A percentile compares a stretch with the other conserved stretches of the same genome.
Evolutionary conservation across 2,113 vertebrate genomes (phyloP).

Genomic region (Lampris incognitus): DNA sequence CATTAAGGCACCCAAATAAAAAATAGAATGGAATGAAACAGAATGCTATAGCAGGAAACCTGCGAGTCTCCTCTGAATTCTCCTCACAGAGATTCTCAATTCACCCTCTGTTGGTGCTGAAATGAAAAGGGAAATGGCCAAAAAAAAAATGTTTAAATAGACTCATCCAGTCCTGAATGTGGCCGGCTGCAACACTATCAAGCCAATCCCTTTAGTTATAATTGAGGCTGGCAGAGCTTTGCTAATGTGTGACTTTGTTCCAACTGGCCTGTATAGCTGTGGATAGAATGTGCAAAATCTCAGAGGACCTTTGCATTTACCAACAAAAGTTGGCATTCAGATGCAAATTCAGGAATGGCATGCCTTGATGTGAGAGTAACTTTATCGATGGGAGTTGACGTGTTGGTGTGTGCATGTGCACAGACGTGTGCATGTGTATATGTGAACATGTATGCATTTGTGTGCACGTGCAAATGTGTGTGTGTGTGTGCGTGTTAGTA

Average conservation of each 20-base stretch:
- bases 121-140: constrained; percentile 51
- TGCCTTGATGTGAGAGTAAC: constrained; percentile 72
- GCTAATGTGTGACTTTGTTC: constrained; percentile 79
- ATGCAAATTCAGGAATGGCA: constrained; percentile 79
- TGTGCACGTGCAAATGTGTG: background rate
- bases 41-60: constrained; percentile 30
- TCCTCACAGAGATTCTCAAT: constrained; percentile 28
- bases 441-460: background rate
- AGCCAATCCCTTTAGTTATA: constrained; percentile 71
- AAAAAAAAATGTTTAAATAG: constrained; percentile 52
- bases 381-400: constrained; percentile 57
- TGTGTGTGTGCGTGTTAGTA: background rate
- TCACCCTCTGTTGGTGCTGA: constrained; percentile 1
- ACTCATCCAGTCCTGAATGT: constrained; percentile 59
- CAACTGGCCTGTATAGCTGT: constrained; percentile 62
- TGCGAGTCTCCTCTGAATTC: constrained; percentile 24
- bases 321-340: constrained; percentile 82
- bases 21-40: constrained; percentile 53
- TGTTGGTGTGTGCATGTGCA: constrained; percentile 25
- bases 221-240: constrained; percentile 77
- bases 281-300: constrained; percentile 78
- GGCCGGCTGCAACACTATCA: constrained; percentile 55
- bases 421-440: background rate
- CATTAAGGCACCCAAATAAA: constrained; percentile 44
- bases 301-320: constrained; percentile 82